These are phyloP conservation scores for Oncorhynchus clarkii DNA, from an alignment of 2,113 vertebrate genomes.

Conservation along the genomic window DNA sequence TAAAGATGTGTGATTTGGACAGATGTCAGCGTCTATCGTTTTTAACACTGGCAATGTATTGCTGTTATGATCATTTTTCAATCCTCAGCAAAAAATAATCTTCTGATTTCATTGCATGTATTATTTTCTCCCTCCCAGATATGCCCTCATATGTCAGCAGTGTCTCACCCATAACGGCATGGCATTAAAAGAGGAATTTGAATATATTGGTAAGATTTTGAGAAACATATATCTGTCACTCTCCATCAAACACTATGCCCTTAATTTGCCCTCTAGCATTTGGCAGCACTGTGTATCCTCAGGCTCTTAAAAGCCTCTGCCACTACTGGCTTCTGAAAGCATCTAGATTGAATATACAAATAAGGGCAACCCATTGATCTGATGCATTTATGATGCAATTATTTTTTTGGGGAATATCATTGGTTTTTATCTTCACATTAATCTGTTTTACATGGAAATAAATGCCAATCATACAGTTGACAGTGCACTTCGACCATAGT, in stretches of 20 bases:
- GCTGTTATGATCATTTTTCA: too few relatives aligned
- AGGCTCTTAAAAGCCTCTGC: conserved; percentile 68
- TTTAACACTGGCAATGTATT: too few relatives aligned
- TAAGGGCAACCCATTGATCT: conserved; percentile 59
- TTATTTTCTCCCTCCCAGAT: conserved; percentile 73
- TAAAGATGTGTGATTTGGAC: background rate
- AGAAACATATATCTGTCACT: conserved; percentile 62
- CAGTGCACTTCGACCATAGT: background rate
- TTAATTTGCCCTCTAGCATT: conserved; percentile 71
- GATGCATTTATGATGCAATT: conserved; percentile 42
- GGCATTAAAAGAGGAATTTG: conserved; percentile 98
- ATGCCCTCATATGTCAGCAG: conserved; percentile 96
- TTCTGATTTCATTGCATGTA: conserved; percentile 14
- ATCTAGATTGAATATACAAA: conserved; percentile 70
- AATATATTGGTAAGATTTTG: conserved; percentile 91
- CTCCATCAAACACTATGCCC: conserved; percentile 64
- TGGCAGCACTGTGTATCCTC: conserved; percentile 71
- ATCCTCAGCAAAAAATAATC: background rate
- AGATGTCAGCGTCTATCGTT: too few relatives aligned
- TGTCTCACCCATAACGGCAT: conserved; percentile 99
- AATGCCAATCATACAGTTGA: conserved; percentile 21
- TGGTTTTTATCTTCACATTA: conserved; percentile 60
- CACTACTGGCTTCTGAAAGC: conserved; percentile 52
- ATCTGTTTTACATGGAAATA: conserved; percentile 48
- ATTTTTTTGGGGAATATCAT: conserved; percentile 27